A percentile compares a stretch with the other conserved stretches of the same genome.
Conservation (phyloP, 1,140 invertebrate species). For the Drosophila sp. region DNA sequence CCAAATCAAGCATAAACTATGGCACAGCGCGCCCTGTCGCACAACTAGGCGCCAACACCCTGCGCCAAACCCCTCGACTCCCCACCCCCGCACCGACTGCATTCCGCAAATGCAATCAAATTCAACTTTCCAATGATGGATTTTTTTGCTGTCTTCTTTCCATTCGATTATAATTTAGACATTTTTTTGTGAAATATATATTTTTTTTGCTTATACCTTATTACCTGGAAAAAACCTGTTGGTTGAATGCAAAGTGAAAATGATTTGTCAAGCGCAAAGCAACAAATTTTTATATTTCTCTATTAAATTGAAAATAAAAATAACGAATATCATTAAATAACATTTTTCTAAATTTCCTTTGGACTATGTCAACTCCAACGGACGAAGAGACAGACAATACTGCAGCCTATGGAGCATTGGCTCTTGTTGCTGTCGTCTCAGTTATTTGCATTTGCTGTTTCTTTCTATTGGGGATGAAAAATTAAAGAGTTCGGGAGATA, state of each 20-base stretch:
- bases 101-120: conserved; percentile 58
- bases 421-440: not conserved
- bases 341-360: not conserved
- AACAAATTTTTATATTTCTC: conserved; percentile 14
- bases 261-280: conserved; percentile 20
- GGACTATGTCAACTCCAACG: not conserved
- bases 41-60: conserved; percentile 40
- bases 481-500: too few species aligned
- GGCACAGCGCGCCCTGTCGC: conserved; percentile 38
- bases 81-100: conserved; percentile 19
- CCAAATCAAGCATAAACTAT: conserved; percentile 52
- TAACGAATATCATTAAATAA: not conserved
- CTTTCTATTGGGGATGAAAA: not conserved
- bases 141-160: conserved; percentile 22
- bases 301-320: not conserved
- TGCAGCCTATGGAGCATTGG: not conserved
- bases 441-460: not conserved
- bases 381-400: not conserved
- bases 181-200: conserved; percentile 40
- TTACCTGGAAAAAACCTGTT: conserved; percentile 43
- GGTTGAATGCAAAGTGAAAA: conserved; percentile 50
- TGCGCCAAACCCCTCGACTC: not conserved
- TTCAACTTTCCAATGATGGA: conserved; percentile 62
- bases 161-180: conserved; percentile 52
- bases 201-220: conserved; percentile 45